Base-by-base conservation (phyloP, 1,140 invertebrate genomes). In the Agraylea sexmaculata region DNA sequence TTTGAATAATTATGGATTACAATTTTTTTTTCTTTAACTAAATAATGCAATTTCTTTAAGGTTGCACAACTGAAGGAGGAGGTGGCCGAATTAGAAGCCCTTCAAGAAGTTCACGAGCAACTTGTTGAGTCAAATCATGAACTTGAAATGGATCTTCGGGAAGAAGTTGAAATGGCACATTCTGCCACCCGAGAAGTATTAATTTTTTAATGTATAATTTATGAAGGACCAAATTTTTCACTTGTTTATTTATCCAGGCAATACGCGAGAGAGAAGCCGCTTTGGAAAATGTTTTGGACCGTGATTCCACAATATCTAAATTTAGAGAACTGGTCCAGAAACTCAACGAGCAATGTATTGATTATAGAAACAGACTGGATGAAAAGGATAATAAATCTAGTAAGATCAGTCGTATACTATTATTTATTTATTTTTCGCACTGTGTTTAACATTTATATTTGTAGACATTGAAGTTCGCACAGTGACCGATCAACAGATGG, bases 241-340 rank as follows among this genome's bases (percentile, higher is more conserved):
- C 21, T 22, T 36, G 42, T 23, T 34, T 37, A 20, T 42, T 36
- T 15, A 38, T 34, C n/a, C 51, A 77, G 71, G 74, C 80, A 23
- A 60, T 78, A 8, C 64, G 81, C 2, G 80, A 86, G 52, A 69
- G 78, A 15, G 83, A 95, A 53, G 88, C 87, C 0, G 79, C 84
- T 1, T 67, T 93, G 17, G 91, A 97, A 60, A 88, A 87, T 0
- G 75, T 96, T 27, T 78, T 87, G 30, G 93, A 98, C 68, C 79
- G 91, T 35, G 91, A 97, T 59, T 63, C 77, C n/a, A 96, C 92
- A 0, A 94, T 99, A 32, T 70, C 78, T 8, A 98, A 98, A 68
- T 99, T 98, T 64, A 70, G 94, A 29, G 89, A 95, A 44, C 69
- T 96, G 2, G 94, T 95, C 1, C 79, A 85, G 45, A 80, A 84